Evolutionary conservation across 1,140 invertebrate genomes (phyloP).

Genomic region (Caenorhabditis latens): DNA sequence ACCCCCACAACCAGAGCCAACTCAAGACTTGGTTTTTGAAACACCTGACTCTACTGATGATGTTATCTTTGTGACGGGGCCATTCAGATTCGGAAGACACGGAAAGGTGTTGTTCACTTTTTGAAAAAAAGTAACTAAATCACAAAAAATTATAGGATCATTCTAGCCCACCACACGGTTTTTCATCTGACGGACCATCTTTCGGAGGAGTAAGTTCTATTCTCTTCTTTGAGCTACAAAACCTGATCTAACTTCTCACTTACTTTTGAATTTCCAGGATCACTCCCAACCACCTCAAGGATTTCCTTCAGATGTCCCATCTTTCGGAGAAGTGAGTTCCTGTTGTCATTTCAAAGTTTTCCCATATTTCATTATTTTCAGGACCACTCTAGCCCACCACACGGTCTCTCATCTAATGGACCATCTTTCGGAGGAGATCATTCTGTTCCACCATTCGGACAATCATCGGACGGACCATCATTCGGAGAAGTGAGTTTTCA

Average conservation of each 20-base stretch:
- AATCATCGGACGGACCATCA: no score
- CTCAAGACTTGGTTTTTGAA: neutral
- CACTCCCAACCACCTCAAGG: no score
- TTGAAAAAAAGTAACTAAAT: no score
- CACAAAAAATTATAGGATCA: neutral
- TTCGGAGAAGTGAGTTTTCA: no score
- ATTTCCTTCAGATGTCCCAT: no score
- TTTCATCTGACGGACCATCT: neutral
- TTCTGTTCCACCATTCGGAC: neutral
- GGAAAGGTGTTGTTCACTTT: neutral
- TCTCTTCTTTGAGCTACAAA: no score
- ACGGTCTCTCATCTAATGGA: neutral
- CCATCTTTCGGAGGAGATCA: neutral
- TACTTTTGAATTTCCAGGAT: no score
- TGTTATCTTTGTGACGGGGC: neutral
- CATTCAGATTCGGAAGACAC: neutral
- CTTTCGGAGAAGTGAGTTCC: no score
- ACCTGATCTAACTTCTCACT: no score
- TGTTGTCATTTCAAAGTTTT: no score
- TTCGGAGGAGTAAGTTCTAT: no score
- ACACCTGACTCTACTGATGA: neutral
- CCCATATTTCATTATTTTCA: no score
- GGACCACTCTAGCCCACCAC: neutral
- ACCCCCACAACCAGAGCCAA: constrained; percentile 1
- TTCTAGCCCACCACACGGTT: neutral